phyloP scores from a whole-genome alignment of 2,113 vertebrate genomes.

The Steatornis caripensis region DNA sequence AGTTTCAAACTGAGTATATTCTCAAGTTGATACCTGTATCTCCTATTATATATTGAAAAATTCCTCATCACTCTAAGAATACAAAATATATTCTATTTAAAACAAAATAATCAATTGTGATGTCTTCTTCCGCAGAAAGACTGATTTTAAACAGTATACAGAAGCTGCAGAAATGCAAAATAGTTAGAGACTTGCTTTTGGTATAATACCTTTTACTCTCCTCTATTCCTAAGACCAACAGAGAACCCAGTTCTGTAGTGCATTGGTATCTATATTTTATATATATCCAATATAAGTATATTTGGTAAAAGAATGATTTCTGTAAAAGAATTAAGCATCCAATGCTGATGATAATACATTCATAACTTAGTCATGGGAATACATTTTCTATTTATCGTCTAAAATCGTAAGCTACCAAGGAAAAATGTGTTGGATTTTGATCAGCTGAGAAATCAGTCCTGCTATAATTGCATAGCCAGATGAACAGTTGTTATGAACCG shows the following conservation, averaged over 20 bases:
- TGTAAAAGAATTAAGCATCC: not conserved
- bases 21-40: not conserved
- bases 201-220: not conserved
- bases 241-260: not conserved
- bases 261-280: not conserved
- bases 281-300: not conserved
- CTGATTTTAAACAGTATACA: not conserved
- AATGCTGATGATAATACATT: not conserved
- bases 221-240: not conserved
- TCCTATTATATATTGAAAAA: not conserved
- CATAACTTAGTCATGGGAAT: not conserved
- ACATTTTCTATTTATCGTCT: not conserved
- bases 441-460: conserved; percentile 12
- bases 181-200: not conserved
- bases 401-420: not conserved
- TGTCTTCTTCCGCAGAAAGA: not conserved
- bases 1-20: not conserved
- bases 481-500: conserved; percentile 7
- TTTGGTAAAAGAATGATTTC: not conserved
- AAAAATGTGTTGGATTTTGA: not conserved
- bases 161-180: not conserved
- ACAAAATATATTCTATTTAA: not conserved
- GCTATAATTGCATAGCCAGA: conserved; percentile 8
- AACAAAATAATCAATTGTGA: not conserved
- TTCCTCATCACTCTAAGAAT: not conserved